Evolutionary conservation across 1,140 invertebrate genomes (phyloP).

Genomic region (Onthophagus taurus): DNA sequence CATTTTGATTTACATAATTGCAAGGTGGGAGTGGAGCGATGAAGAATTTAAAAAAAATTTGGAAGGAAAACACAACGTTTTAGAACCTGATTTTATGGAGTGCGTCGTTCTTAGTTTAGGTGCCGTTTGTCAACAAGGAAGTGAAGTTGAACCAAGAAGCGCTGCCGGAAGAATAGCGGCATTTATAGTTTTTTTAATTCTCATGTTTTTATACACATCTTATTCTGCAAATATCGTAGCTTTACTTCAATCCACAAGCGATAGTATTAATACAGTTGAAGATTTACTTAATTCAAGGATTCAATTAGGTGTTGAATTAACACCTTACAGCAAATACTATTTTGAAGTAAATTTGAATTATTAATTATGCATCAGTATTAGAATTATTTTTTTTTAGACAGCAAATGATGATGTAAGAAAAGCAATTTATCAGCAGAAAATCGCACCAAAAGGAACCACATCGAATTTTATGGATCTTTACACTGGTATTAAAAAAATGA

Average conservation of each 20-base stretch:
- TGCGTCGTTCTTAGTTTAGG: neutral
- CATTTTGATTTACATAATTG: conserved; percentile 20
- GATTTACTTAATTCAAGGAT: conserved; percentile 48
- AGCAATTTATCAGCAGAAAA: conserved; percentile 49
- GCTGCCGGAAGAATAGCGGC: conserved; percentile 40
- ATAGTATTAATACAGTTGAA: conserved; percentile 42
- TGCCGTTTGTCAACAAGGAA: conserved; percentile 44
- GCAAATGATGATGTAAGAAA: conserved; percentile 45
- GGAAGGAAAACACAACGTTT: neutral
- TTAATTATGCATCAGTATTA: too few relatives aligned
- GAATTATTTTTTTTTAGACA: conserved; percentile 37
- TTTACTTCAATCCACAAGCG: conserved; percentile 47
- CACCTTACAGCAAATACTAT: conserved; percentile 44
- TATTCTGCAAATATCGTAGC: conserved; percentile 53
- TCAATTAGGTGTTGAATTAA: conserved; percentile 46
- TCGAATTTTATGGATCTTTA: conserved; percentile 44
- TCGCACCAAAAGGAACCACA: conserved; percentile 43
- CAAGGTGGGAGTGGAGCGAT: conserved; percentile 25
- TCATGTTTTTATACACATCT: conserved; percentile 43
- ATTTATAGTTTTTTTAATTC: conserved; percentile 38
- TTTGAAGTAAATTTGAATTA: conserved; percentile 3
- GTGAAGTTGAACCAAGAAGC: conserved; percentile 40
- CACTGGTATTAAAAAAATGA: conserved; percentile 46
- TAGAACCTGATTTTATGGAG: neutral
- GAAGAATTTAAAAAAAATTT: conserved; percentile 11